Conservation (phyloP, 2,888 invertebrate genomes). For the Acholoe squamosa region DNA sequence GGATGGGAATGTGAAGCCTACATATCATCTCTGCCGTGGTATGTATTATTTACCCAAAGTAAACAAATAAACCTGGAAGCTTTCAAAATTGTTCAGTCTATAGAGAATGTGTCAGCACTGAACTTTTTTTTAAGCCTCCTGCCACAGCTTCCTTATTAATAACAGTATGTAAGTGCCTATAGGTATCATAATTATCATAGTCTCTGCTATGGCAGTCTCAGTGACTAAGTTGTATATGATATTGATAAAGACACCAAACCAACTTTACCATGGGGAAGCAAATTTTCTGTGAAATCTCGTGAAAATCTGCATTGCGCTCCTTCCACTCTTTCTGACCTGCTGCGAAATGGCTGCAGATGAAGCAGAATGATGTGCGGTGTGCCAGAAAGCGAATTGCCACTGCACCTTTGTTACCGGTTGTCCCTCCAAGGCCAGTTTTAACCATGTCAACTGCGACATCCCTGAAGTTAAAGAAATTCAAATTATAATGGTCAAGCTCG, state of each 20-base stretch:
- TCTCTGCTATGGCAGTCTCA: too few relatives aligned
- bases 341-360: conserved; percentile 99
- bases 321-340: conserved; percentile 98
- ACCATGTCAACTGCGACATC: conserved; percentile 98
- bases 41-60: too few relatives aligned
- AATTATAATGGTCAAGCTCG: background rate
- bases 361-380: conserved; percentile 96
- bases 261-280: conserved; percentile 82
- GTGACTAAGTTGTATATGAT: too few relatives aligned
- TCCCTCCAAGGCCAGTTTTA: conserved; percentile 98
- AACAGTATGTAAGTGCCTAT: too few relatives aligned
- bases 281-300: conserved; percentile 94
- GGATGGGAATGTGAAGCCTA: too few relatives aligned
- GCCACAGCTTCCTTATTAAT: too few relatives aligned
- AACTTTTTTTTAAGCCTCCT: too few relatives aligned
- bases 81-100: too few relatives aligned
- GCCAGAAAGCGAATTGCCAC: conserved; percentile 95
- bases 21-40: too few relatives aligned
- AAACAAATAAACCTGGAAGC: too few relatives aligned
- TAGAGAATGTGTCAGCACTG: too few relatives aligned
- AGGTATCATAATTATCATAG: too few relatives aligned
- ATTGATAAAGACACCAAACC: background rate
- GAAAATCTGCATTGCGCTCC: conserved; percentile 98
- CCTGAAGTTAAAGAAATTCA: conserved; percentile 80
- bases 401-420: conserved; percentile 98